These are phyloP conservation scores for Bolborhynchus lineola DNA, from an alignment of 2,113 vertebrate genomes.

Conservation along the genomic window DNA sequence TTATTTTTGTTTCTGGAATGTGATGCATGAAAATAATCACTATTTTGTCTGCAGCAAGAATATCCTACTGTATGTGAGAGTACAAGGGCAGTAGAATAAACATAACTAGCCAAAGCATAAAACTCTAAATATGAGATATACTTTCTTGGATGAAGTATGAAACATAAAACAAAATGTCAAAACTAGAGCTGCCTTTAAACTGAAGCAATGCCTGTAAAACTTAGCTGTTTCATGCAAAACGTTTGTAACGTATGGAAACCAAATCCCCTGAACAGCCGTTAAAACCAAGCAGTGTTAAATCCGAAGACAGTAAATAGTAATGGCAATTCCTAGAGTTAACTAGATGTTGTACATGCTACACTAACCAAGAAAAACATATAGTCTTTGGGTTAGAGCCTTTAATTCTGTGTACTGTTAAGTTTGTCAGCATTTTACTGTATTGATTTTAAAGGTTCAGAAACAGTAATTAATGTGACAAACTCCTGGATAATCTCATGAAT, in stretches of 20 bases:
- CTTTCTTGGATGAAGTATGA: background rate
- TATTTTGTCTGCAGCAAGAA: background rate
- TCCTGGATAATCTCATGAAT: background rate
- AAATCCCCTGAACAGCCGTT: background rate
- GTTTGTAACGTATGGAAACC: constrained; percentile 1
- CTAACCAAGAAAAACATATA: background rate
- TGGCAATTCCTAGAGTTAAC: background rate
- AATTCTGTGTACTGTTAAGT: background rate
- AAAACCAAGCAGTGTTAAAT: constrained; percentile 23
- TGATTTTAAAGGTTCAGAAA: constrained; percentile 7
- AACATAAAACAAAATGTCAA: background rate
- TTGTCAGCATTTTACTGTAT: background rate
- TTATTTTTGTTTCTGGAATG: background rate
- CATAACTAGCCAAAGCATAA: background rate
- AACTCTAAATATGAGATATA: background rate
- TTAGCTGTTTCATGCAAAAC: background rate
- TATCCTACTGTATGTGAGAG: background rate
- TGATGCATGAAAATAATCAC: background rate
- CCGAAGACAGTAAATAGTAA: background rate
- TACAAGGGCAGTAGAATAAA: background rate
- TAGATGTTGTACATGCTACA: background rate
- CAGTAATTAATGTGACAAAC: background rate
- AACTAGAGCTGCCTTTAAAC: background rate
- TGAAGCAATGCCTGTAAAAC: background rate
- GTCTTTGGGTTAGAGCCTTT: background rate